Evolutionary conservation across 1,140 invertebrate species (phyloP), one percentile per base, ranked within the genome.

Genomic region (Bicyclus anynana): DNA sequence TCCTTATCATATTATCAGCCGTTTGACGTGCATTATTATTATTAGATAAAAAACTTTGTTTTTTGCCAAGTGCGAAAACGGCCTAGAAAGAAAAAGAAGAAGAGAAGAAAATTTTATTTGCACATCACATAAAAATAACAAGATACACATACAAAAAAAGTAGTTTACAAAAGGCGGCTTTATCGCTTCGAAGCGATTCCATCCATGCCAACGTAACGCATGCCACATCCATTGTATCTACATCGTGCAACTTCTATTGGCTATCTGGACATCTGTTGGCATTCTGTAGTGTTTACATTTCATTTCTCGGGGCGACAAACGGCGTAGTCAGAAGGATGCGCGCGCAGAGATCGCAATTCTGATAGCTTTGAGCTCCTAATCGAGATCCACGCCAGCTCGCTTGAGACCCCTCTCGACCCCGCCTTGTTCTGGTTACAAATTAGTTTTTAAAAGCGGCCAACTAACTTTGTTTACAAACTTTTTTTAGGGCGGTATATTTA

Each of bases 191-290:
- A n/a, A n/a, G n/a, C n/a, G n/a, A n/a, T n/a, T n/a, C n/a, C n/a
- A n/a, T n/a, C n/a, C n/a, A n/a, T n/a, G n/a, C n/a, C n/a, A n/a
- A n/a, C n/a, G 14, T 40, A 33, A 14, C 10, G 6, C n/a, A 26
- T 3, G 18, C 26, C 62, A 40, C 37, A 37, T 63, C 64, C 50
- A 42, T 53, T 13, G 26, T 23, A 9, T 6, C 9, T 53, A 46
- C 10, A 29, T 48, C 47, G 4, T 5, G 7, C 27, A 12, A 38
- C 61, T 59, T 73, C 75, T 82, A 83, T 86, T 83, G 80, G 76
- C 74, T 86, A 86, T 84, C 83, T 86, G 83, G 79, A 81, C 83
- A 86, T 86, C 76, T 86, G 77, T 75, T 76, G 68, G 76, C 73
- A 72, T 73, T 74, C 66, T 74, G 62, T 67, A 74, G 70, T 86